These are phyloP conservation scores for Rhabdophis nuchalis DNA, from an alignment of 2,797 vertebrate species.

Conservation along the genomic window DNA sequence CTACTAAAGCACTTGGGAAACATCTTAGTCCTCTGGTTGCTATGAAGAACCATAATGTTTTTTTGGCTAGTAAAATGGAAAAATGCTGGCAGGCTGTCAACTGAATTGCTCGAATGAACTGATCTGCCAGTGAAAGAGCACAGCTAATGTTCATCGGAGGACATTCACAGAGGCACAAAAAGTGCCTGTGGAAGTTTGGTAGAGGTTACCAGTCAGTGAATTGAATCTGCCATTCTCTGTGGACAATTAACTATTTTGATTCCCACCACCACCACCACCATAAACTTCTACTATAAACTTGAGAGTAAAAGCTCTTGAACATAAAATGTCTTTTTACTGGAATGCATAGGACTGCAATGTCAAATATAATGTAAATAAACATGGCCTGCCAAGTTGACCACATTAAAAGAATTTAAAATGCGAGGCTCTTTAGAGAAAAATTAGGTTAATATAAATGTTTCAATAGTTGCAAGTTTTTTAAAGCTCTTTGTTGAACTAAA, in stretches of 20 bases:
- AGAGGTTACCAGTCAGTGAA: neutral
- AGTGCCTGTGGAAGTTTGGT: neutral
- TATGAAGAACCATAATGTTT: conserved; percentile 23
- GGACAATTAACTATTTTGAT: neutral
- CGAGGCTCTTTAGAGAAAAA: neutral
- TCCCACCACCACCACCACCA: too few relatives aligned
- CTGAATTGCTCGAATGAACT: conserved; percentile 5
- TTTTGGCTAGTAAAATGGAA: conserved; percentile 25
- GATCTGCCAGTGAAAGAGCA: neutral
- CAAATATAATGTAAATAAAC: neutral
- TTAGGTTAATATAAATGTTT: neutral
- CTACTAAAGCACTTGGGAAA: conserved; percentile 14
- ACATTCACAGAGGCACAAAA: neutral
- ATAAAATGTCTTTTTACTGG: neutral
- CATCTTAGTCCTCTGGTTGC: conserved; percentile 21
- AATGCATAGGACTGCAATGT: neutral
- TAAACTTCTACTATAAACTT: neutral
- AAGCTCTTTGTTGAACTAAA: neutral
- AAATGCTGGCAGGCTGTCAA: conserved; percentile 12
- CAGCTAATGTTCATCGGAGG: neutral
- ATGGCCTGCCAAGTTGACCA: neutral
- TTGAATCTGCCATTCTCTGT: neutral
- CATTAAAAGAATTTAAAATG: neutral
- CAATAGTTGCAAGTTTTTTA: neutral
- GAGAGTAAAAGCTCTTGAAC: neutral